Conservation (phyloP, 2,113 vertebrate species). For the Eurypyga helias region DNA sequence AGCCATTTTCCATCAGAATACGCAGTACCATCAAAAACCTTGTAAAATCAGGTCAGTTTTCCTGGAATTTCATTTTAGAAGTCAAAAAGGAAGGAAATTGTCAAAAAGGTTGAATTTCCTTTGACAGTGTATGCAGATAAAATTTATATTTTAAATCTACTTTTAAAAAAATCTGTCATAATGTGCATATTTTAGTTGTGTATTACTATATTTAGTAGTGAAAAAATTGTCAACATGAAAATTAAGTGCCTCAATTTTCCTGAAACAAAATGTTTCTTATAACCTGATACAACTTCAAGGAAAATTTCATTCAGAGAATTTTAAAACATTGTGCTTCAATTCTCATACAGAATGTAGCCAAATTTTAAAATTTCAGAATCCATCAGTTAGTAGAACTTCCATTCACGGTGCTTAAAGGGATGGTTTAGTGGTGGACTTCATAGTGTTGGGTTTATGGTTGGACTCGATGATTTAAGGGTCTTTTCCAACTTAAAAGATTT, state of each 20-base stretch:
- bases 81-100: not conserved
- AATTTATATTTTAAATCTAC: not conserved
- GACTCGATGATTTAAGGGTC: not conserved
- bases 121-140: not conserved
- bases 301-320: not conserved
- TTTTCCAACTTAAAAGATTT: not conserved
- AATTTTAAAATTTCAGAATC: not conserved
- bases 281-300: not conserved
- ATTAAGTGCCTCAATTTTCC: not conserved
- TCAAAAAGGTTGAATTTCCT: not conserved
- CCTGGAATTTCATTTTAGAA: not conserved
- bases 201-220: not conserved
- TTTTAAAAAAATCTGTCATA: not conserved
- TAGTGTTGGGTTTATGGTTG: not conserved
- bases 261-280: not conserved
- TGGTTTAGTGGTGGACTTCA: not conserved
- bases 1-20: constrained; percentile 18
- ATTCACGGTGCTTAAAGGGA: not conserved
- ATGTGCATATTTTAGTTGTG: not conserved
- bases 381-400: not conserved
- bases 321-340: not conserved
- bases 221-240: not conserved
- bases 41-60: not conserved
- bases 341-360: not conserved
- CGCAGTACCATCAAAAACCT: not conserved